phyloP scores from a whole-genome alignment of 1,140 invertebrate genomes.

The Anastrepha obliqua region DNA sequence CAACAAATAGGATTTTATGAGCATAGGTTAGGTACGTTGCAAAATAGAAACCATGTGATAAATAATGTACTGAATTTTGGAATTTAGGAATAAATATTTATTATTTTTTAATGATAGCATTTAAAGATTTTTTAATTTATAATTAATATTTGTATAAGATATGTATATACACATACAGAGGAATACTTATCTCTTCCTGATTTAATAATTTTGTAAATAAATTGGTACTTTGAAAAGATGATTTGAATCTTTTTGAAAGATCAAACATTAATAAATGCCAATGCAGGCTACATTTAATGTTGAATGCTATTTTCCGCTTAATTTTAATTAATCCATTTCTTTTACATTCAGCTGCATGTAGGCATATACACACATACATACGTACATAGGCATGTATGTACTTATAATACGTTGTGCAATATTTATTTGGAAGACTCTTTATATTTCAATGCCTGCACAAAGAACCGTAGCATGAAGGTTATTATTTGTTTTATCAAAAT shows the following conservation, averaged over 20 bases:
- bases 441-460: neutral
- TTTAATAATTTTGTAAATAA: neutral
- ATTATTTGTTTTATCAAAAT: neutral
- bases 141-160: slow-evolving; percentile 11
- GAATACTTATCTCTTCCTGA: neutral
- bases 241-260: slow-evolving; percentile 18
- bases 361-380: no score
- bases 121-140: neutral
- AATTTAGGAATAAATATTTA: neutral
- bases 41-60: no score
- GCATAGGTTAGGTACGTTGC: neutral
- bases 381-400: neutral
- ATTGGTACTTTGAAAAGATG: neutral
- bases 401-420: neutral
- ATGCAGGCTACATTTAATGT: neutral
- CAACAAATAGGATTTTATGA: no score
- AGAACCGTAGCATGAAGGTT: no score
- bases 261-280: slow-evolving; percentile 13
- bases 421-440: slow-evolving; percentile 50
- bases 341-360: neutral
- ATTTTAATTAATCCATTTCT: neutral
- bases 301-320: neutral
- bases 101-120: neutral
- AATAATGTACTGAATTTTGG: no score
- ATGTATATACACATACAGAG: neutral